Base-by-base conservation (phyloP, 2,888 invertebrate species). In the Petrophora chlorosata region DNA sequence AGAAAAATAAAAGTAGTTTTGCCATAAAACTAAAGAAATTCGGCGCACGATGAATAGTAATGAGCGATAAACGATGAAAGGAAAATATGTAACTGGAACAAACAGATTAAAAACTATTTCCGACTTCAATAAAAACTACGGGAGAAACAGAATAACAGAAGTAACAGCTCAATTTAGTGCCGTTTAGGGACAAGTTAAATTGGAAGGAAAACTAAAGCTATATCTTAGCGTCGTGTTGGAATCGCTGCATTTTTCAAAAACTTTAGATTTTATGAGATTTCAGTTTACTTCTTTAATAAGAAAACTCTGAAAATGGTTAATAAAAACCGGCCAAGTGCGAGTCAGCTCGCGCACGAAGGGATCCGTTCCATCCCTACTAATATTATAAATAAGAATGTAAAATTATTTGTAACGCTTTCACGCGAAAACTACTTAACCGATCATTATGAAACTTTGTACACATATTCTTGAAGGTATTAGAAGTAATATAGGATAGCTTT, bases 121-220 rank as follows among this genome's bases (percentile, higher is more conserved):
- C 22, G 19, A 38, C 38, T 38, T 7, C 38, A 38, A 38, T 38
- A 28, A 28, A 28, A 38, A 28, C 28, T 28, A 28, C 17, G 17
- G 12, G 2, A n/a, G 3, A 25, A 38, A 10, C n/a, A n/a, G n/a
- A n/a, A n/a, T n/a, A n/a, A n/a, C n/a, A 36, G 10, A 26, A 17
- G 23, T 22, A 34, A 13, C 23, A 14, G n/a, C 13, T 3, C 7
- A 34, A 34, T 22, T 23, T 23, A 13, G 13, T 34, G 2, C 23
- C 34, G 13, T 23, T 34, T 22, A 22, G 15, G 2, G 13, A 10
- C 22, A 34, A 34, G 34, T 34, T 34, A 34, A 34, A 23, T 34
- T 34, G 34, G 14, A 22, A 19, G 33, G 23, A 14, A 19, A 33
- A 33, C 13, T 14, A 19, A 22, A 23, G 8, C 13, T 13, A 14